Conservation (phyloP, 1,140 invertebrate species). For the Drosophila punjabiensis region DNA sequence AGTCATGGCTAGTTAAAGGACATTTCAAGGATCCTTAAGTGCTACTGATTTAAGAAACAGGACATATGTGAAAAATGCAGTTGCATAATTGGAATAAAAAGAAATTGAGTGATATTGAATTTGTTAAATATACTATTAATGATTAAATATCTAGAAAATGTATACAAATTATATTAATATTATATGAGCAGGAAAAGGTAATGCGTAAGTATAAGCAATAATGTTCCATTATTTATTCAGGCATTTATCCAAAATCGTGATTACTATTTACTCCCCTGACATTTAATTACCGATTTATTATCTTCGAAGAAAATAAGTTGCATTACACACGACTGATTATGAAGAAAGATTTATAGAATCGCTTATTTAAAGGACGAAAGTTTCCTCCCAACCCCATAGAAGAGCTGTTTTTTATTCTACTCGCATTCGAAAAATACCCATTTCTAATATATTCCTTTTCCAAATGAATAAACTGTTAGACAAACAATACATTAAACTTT, state of each 20-base stretch:
- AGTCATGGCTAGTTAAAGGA: background rate
- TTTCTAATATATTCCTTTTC: conserved; percentile 60
- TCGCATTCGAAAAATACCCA: conserved; percentile 46
- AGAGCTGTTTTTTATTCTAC: conserved; percentile 58
- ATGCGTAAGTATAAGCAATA: too few relatives aligned
- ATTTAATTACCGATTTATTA: conserved; percentile 20
- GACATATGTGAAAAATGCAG: conserved; percentile 3
- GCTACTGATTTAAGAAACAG: background rate
- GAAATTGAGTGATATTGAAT: background rate
- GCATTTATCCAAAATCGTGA: background rate
- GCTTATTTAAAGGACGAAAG: conserved; percentile 2
- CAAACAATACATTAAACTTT: conserved; percentile 84
- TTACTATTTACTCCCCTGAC: conserved; percentile 2
- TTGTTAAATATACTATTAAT: background rate
- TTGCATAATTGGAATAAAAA: background rate
- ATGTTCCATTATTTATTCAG: background rate
- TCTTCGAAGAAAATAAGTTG: conserved; percentile 12
- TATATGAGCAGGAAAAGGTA: too few relatives aligned
- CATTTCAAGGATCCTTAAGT: background rate
- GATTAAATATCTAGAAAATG: background rate
- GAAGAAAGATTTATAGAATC: conserved; percentile 19
- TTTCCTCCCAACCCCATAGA: conserved; percentile 50
- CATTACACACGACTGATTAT: conserved; percentile 37
- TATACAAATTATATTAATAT: background rate
- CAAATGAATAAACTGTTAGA: conserved; percentile 83